Evolutionary conservation across 2,113 vertebrate genomes (phyloP), one percentile per base, ranked within the genome.

Genomic region (Archilochus colubris): DNA sequence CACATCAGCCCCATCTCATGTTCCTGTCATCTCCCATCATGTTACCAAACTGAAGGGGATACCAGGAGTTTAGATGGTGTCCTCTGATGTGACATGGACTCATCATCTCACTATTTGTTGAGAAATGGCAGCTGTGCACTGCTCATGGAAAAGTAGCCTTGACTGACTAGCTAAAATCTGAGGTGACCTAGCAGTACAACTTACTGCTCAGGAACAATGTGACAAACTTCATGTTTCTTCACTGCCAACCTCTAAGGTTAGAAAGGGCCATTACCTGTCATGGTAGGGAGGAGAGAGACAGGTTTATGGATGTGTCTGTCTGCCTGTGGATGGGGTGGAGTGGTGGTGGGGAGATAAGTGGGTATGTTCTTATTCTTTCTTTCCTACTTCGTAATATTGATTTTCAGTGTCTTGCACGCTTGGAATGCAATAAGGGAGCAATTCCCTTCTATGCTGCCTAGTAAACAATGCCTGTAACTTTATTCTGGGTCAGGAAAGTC

Each of bases 381-480:
- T 93, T 91, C 63, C 43, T 88, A 67, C 89, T 91, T 96, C 0
- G 1, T 95, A 94, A 70, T 95, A 96, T 94, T 95, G 94, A 95
- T 95, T 94, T 94, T 94, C 87, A 82, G 90, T 73, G 53, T 19
- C 61, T 89, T 73, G 78, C 62, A 86, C 22, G 3, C 63, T 91
- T 87, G 48, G 92, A 95, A 96, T 93, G 87, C 85, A 95, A 83
- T 95, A 93, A 94, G 89, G 91, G 79, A 96, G 79, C 82, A 89
- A 95, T 91, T 95, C 57, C 30, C 46, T 88, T 69, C 88, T 57
- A 83, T 68, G 55, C 79, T 86, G 75, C 82, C 84, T 91, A 88
- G 87, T 95, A 97, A 95, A 95, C 89, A 91, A 90, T 59, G 72
- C 76, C 89, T 70, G 61, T 88, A 94, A 96, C 94, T 97, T 96